phyloP scores from a whole-genome alignment of 2,113 vertebrate genomes.

The Plotosus lineatus region DNA sequence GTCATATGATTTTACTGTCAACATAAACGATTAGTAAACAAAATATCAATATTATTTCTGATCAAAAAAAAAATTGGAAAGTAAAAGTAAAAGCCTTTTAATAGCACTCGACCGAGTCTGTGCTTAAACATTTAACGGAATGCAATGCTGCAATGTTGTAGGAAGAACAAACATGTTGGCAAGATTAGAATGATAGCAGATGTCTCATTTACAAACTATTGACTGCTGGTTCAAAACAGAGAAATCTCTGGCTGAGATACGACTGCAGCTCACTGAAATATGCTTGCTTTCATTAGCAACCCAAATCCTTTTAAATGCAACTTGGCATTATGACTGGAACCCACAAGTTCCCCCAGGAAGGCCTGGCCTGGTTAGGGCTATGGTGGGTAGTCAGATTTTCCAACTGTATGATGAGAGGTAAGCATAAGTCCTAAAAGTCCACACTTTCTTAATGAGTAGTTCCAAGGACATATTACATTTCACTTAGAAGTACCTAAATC shows the following conservation, averaged over 20 bases:
- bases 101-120: slow-evolving; percentile 35
- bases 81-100: slow-evolving; percentile 32
- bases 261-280: slow-evolving; percentile 11
- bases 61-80: not conserved
- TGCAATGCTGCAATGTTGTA: slow-evolving; percentile 21
- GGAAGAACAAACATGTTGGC: slow-evolving; percentile 28
- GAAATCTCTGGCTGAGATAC: slow-evolving; percentile 22
- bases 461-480: too few relatives aligned
- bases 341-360: not conserved
- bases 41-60: not conserved
- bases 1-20: not conserved
- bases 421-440: too few relatives aligned
- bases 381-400: too few relatives aligned
- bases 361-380: not conserved
- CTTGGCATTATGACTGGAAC: not conserved
- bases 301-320: not conserved
- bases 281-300: slow-evolving; percentile 19
- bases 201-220: slow-evolving; percentile 41
- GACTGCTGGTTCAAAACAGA: slow-evolving; percentile 26
- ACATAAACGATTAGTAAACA: slow-evolving; percentile 10
- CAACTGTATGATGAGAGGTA: too few relatives aligned
- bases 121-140: not conserved
- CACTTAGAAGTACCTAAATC: too few relatives aligned
- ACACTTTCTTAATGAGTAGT: too few relatives aligned
- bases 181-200: slow-evolving; percentile 44